phyloP scores from a whole-genome alignment of 2,113 vertebrate genomes.

The Rhynchomys soricoides region DNA sequence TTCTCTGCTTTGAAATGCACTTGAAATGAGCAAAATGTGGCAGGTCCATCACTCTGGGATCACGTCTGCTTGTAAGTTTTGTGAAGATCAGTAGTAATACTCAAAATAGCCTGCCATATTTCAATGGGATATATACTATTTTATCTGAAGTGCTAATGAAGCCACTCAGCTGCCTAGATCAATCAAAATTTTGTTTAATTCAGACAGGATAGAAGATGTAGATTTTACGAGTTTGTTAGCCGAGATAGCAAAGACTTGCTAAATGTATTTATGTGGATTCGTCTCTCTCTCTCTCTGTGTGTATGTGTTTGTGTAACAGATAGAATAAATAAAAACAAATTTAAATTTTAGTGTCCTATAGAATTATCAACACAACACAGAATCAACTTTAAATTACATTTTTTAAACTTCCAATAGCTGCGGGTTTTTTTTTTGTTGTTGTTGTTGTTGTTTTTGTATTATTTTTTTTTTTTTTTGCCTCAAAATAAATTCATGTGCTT shows the following conservation, averaged over 20 bases:
- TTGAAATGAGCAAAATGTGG: neutral
- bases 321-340: neutral
- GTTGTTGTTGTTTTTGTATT: no score
- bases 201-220: neutral
- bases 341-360: neutral
- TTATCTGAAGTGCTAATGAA: conserved; percentile 54
- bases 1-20: conserved; percentile 38
- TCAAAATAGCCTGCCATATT: conserved; percentile 28
- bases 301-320: neutral
- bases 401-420: neutral
- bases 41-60: neutral
- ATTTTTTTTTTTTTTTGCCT: neutral
- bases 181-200: conserved; percentile 55
- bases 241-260: neutral
- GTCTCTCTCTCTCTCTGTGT: neutral
- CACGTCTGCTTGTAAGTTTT: conserved; percentile 8
- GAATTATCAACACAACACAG: neutral
- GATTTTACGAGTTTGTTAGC: conserved; percentile 38
- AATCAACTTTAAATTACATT: neutral
- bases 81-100: neutral
- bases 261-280: neutral
- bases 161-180: neutral
- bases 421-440: neutral
- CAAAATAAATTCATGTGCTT: neutral
- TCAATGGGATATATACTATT: conserved; percentile 8